These are phyloP conservation scores for Tachyglossus aculeatus DNA, from an alignment of 2,797 vertebrate species.

Conservation along the genomic window DNA sequence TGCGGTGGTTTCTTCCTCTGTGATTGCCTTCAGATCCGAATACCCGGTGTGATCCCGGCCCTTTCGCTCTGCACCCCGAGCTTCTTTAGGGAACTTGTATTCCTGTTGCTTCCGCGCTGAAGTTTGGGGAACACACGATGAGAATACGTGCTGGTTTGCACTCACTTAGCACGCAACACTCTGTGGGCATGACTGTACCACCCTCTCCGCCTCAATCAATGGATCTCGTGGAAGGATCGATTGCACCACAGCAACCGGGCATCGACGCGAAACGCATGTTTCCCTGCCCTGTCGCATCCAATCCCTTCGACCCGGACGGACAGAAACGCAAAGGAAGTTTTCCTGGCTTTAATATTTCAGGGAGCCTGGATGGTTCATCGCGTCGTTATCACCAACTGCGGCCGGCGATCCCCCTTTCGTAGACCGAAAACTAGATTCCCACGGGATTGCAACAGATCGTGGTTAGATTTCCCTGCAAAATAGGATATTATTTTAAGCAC, in stretches of 20 bases:
- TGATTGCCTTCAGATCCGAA: slow-evolving; percentile 32
- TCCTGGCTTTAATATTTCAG: slow-evolving; percentile 38
- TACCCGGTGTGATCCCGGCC: slow-evolving; percentile 36
- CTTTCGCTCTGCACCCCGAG: slow-evolving; percentile 16
- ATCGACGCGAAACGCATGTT: slow-evolving; percentile 67
- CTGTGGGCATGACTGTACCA: slow-evolving; percentile 36
- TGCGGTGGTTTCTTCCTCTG: slow-evolving; percentile 28
- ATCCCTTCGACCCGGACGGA: slow-evolving; percentile 30
- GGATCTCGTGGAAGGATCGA: slow-evolving; percentile 56
- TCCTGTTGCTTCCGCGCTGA: slow-evolving; percentile 8
- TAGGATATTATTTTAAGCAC: slow-evolving; percentile 14
- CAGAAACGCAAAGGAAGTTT: slow-evolving; percentile 45
- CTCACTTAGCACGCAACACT: slow-evolving; percentile 37
- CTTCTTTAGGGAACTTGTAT: not conserved
- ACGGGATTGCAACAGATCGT: slow-evolving; percentile 10
- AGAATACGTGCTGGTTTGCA: slow-evolving; percentile 34
- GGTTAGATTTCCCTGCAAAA: slow-evolving; percentile 27
- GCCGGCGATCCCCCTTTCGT: slow-evolving; percentile 54
- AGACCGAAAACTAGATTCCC: slow-evolving; percentile 51
- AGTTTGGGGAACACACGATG: slow-evolving; percentile 6
- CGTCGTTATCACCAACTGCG: slow-evolving; percentile 34
- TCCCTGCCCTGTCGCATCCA: slow-evolving; percentile 54
- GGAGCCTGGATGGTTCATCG: slow-evolving; percentile 51
- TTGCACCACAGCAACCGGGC: slow-evolving; percentile 65
- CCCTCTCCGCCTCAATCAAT: slow-evolving; percentile 50